Conservation (phyloP, 1,140 invertebrate genomes). For the Scylla paramamosain region DNA sequence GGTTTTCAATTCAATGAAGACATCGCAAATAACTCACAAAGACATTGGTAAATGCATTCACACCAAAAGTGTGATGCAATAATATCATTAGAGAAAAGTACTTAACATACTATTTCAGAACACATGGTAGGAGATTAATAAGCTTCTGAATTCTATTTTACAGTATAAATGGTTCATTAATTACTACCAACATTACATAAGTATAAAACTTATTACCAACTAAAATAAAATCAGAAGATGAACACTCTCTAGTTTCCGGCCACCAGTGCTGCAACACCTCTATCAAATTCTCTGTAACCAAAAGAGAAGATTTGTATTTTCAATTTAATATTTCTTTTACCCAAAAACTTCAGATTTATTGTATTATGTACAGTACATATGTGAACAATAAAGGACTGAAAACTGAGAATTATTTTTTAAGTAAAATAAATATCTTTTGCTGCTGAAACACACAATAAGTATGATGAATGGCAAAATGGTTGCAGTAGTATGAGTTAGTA, state of each 20-base stretch:
- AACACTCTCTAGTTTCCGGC: constrained; percentile 55
- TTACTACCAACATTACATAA: no score
- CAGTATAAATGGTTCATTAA: background rate
- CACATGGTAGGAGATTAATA: background rate
- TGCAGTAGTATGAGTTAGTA: no score
- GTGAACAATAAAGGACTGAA: background rate
- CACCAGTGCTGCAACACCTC: constrained; percentile 51
- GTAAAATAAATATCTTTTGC: background rate
- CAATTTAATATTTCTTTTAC: background rate
- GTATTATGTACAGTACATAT: background rate
- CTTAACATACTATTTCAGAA: background rate
- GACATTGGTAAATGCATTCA: no score
- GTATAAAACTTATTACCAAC: no score
- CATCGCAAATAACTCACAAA: no score
- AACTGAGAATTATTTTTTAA: background rate
- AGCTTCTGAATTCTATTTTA: background rate
- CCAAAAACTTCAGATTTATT: background rate
- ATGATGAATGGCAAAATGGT: no score
- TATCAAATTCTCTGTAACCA: constrained; percentile 63
- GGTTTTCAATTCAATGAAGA: no score
- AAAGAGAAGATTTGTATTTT: background rate
- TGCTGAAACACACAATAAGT: background rate
- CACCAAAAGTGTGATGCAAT: no score
- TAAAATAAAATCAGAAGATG: background rate
- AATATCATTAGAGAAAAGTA: no score